Evolutionary conservation across 2,888 invertebrate genomes (phyloP).

Genomic region (Tuta absoluta): DNA sequence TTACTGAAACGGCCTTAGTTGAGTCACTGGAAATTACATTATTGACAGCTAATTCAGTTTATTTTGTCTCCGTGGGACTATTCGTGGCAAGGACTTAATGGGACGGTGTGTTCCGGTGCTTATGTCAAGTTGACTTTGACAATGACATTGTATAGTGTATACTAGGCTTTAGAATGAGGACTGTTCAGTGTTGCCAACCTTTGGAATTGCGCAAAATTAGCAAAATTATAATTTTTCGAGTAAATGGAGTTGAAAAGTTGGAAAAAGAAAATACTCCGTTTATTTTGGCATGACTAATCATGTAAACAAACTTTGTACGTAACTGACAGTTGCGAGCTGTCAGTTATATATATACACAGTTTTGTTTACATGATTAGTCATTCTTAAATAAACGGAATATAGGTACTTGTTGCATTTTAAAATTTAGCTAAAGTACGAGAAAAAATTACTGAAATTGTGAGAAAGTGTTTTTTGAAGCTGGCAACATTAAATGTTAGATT

Average conservation of each 20-base stretch:
- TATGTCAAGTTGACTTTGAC: slow-evolving; percentile 1
- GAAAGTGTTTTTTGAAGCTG: neutral
- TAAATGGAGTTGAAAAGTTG: neutral
- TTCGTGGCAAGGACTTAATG: too few relatives aligned
- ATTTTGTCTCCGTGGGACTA: too few relatives aligned
- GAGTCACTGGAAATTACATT: too few relatives aligned
- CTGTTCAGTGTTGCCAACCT: neutral
- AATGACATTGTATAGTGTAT: slow-evolving; percentile 6
- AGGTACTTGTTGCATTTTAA: neutral
- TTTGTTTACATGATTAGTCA: too few relatives aligned
- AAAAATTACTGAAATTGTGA: neutral
- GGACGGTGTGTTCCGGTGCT: neutral
- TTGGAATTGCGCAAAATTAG: neutral
- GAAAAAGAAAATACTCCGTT: neutral
- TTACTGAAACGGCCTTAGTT: too few relatives aligned
- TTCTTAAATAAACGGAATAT: too few relatives aligned
- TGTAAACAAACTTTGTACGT: too few relatives aligned
- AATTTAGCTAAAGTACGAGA: neutral
- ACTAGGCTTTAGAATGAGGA: neutral
- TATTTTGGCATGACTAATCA: too few relatives aligned
- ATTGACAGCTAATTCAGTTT: too few relatives aligned
- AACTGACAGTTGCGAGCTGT: too few relatives aligned
- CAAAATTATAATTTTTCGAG: neutral
- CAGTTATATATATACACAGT: too few relatives aligned
- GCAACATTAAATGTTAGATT: neutral